Conservation (phyloP, 2,888 invertebrate species). For the Polia nebulosa region DNA sequence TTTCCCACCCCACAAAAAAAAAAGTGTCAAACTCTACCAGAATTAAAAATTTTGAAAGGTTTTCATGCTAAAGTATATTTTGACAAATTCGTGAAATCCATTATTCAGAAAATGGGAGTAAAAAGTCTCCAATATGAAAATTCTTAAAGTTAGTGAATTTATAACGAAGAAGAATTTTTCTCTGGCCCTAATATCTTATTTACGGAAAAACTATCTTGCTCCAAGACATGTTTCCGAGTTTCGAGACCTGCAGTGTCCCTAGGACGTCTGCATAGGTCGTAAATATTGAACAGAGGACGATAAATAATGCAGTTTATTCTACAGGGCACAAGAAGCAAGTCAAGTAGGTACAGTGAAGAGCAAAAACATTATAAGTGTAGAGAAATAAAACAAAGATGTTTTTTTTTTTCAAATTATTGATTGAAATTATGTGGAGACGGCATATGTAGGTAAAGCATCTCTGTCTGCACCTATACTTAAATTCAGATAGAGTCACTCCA, state of each 20-base stretch:
- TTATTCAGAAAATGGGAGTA: not conserved
- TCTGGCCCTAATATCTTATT: conserved; percentile 10
- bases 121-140: not conserved
- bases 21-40: not conserved
- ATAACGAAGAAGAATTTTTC: not conserved
- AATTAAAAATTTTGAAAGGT: not conserved
- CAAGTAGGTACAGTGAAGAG: conserved; percentile 28
- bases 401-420: no score
- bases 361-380: not conserved
- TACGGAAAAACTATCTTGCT: not conserved
- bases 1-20: no score
- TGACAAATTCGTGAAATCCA: not conserved
- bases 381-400: no score
- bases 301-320: conserved; percentile 48
- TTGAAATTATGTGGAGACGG: no score
- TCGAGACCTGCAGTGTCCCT: conserved; percentile 19
- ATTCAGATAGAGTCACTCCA: no score
- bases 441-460: no score
- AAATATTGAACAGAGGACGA: conserved; percentile 41
- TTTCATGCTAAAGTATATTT: not conserved
- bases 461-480: no score
- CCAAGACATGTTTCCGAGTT: conserved; percentile 11
- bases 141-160: not conserved
- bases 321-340: conserved; percentile 21
- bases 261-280: conserved; percentile 27